phyloP scores from a whole-genome alignment of 2,797 vertebrate species.

The Centroberyx gerrardi region DNA sequence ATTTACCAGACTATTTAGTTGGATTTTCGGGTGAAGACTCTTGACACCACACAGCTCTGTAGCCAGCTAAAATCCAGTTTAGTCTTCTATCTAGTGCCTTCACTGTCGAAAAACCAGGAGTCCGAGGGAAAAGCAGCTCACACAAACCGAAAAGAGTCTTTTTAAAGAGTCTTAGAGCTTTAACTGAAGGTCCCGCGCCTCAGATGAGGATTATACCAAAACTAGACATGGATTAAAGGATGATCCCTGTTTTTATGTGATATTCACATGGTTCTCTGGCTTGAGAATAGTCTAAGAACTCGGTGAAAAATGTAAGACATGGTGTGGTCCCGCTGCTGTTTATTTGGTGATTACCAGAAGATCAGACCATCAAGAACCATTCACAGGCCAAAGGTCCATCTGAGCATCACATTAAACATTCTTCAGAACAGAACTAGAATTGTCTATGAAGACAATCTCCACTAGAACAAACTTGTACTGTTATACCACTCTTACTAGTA shows the following conservation, averaged over 20 bases:
- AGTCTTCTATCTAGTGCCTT: constrained; percentile 82
- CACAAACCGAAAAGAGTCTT: constrained; percentile 41
- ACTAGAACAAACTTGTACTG: background rate
- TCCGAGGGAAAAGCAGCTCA: constrained; percentile 59
- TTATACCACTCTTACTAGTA: background rate
- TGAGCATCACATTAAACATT: background rate
- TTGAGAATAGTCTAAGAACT: background rate
- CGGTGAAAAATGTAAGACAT: constrained; percentile 6
- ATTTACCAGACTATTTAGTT: background rate
- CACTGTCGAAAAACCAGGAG: constrained; percentile 52
- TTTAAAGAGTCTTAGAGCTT: constrained; percentile 41
- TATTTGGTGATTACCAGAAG: background rate
- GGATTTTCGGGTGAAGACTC: constrained; percentile 26
- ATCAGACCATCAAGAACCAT: background rate
- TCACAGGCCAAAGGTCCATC: background rate
- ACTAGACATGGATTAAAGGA: constrained; percentile 42
- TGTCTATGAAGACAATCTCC: background rate
- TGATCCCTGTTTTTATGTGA: constrained; percentile 17
- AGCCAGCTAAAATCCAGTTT: constrained; percentile 63
- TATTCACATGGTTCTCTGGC: background rate
- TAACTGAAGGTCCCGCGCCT: constrained; percentile 26
- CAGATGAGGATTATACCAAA: constrained; percentile 54
- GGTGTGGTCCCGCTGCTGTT: background rate
- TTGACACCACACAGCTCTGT: constrained; percentile 48
- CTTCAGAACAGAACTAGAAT: background rate